Evolutionary conservation across 2,797 vertebrate genomes (phyloP).

Genomic region (Myotis myotis): DNA sequence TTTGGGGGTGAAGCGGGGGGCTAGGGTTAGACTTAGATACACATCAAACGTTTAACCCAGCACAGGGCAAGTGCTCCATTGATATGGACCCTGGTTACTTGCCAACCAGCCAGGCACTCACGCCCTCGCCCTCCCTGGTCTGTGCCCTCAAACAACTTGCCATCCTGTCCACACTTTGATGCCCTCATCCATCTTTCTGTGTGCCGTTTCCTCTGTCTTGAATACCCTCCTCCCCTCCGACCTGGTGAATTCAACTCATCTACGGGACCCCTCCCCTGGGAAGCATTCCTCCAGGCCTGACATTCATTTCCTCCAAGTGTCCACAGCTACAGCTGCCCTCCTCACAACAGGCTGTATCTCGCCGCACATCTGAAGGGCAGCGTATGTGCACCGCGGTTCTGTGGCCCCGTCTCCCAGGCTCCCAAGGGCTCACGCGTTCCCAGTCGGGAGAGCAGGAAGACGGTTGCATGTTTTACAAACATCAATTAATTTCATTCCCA

Average conservation of each 20-base stretch:
- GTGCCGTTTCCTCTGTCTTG: neutral
- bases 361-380: neutral
- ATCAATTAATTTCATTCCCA: neutral
- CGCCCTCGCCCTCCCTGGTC: neutral
- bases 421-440: neutral
- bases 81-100: neutral
- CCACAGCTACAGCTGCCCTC: no score
- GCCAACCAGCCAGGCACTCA: no score
- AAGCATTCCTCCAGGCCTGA: neutral
- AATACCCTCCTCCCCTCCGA: neutral
- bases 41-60: neutral
- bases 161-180: neutral
- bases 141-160: neutral
- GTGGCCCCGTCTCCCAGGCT: neutral
- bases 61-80: neutral
- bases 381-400: neutral
- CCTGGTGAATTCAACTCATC: neutral
- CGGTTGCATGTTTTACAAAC: neutral
- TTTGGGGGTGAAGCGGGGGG: neutral
- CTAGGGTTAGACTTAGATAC: neutral
- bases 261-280: fast-evolving
- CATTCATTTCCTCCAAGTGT: no score
- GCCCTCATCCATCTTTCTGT: neutral
- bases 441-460: neutral
- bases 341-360: fast-evolving